Conservation (phyloP, 2,113 vertebrate species). For the Pteropus alecto region DNA sequence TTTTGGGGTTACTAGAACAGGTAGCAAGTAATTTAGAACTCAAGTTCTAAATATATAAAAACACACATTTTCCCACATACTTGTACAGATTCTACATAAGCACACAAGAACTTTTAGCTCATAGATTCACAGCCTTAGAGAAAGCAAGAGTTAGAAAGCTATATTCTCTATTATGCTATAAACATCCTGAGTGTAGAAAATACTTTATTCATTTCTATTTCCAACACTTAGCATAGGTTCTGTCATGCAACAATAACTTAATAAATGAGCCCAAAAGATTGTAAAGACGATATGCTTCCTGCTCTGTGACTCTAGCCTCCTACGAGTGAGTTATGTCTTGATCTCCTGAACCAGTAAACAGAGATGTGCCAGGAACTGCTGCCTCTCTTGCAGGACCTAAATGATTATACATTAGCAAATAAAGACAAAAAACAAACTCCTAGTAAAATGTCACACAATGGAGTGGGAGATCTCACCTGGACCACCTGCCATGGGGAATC, state of each 20-base stretch:
- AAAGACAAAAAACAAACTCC: constrained; percentile 18
- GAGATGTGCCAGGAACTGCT: neutral
- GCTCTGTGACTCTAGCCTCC: neutral
- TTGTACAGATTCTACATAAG: constrained; percentile 24
- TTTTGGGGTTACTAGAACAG: constrained; percentile 27
- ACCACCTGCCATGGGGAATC: constrained; percentile 90
- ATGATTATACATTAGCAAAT: constrained; percentile 27
- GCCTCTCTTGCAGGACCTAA: neutral
- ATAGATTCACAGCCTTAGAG: neutral
- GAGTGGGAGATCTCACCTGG: constrained; percentile 84
- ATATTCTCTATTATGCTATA: constrained; percentile 21
- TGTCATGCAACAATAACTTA: neutral
- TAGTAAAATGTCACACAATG: constrained; percentile 32
- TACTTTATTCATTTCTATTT: constrained; percentile 42
- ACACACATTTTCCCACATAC: neutral
- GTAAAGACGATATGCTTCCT: neutral
- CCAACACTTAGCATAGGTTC: constrained; percentile 4
- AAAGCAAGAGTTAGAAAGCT: constrained; percentile 12
- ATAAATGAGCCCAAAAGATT: neutral
- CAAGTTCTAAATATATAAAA: constrained; percentile 46
- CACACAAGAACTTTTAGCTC: constrained; percentile 14
- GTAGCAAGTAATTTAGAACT: constrained; percentile 28
- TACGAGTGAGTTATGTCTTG: neutral
- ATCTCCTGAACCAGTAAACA: constrained; percentile 49
- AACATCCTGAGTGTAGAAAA: constrained; percentile 17